These are phyloP conservation scores for Rhynchophorus ferrugineus DNA, from an alignment of 1,140 invertebrate genomes.

Conservation along the genomic window DNA sequence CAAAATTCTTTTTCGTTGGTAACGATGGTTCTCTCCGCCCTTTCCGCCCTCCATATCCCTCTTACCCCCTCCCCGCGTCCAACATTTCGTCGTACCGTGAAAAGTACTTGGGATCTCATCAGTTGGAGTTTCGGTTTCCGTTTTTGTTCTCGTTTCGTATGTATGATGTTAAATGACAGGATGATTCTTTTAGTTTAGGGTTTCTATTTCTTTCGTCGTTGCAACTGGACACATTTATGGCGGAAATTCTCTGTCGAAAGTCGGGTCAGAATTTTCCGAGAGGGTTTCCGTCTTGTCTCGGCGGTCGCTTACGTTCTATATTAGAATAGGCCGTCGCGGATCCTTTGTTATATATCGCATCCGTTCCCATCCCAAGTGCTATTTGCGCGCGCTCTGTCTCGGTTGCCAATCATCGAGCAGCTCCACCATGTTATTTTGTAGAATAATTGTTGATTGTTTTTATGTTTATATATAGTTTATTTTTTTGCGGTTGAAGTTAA, in stretches of 20 bases:
- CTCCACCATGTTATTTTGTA: constrained; percentile 36
- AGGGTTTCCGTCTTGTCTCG: constrained; percentile 3
- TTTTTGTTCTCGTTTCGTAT: background rate
- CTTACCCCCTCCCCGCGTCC: no score
- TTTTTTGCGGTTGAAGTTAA: constrained; percentile 41
- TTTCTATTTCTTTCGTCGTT: background rate
- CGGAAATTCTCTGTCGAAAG: no score
- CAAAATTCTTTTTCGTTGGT: background rate
- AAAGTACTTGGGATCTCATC: background rate
- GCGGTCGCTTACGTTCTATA: constrained; percentile 29
- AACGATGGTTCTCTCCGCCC: background rate
- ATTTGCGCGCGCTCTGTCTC: constrained; percentile 5
- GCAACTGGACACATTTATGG: background rate
- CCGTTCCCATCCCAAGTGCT: constrained; percentile 15
- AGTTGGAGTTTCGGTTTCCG: background rate
- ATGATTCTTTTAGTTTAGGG: background rate
- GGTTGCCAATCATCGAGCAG: constrained; percentile 5
- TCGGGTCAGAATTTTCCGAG: background rate
- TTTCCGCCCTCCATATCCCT: no score
- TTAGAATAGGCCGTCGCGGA: constrained; percentile 30
- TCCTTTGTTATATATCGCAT: background rate
- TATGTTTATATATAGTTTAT: constrained; percentile 46
- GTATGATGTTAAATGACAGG: background rate
- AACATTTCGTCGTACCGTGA: background rate
- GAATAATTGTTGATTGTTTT: constrained; percentile 44